Evolutionary conservation across 2,888 invertebrate species (phyloP), one percentile per base, ranked within the genome.

Genomic region (Gnatocerus cornutus): DNA sequence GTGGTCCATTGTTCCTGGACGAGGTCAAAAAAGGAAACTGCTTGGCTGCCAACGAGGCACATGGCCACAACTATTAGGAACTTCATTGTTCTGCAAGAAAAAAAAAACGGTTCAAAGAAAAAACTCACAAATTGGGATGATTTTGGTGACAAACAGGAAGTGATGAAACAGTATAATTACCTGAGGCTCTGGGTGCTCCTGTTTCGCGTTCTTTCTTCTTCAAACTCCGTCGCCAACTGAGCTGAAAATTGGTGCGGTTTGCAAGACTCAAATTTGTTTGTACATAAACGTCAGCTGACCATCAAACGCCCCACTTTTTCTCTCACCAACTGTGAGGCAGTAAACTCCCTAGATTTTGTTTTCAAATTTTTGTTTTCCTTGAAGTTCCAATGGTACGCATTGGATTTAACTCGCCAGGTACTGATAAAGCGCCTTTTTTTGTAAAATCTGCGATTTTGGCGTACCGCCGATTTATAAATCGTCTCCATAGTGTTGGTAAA

Each of bases 1-100:
- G 83, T 67, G 39, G 73, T 74, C 85, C 85, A 85, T 83, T 85
- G 81, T 82, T 85, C 85, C 64, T 82, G 78, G 8, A 94, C 87
- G 71, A 95, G 87, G 78, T 95, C 93, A 74, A 89, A 86, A 79
- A 92, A 90, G 66, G 92, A 91, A 52, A 94, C 88, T 3, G 93
- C 92, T 58, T 89, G 88, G 30, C 87, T 87, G 33, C 78, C 78
- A 1, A 89, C 89, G 77, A 90, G 79, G 75, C 89, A 77, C 50
- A 85, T 78, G 66, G 83, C 76, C n/a, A 88, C 76, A 43, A 87
- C 68, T 39, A 88, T 27, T 13, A 88, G 61, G 37, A 85, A 55
- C 76, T 85, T 84, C 87, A 87, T 87, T 66, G 29, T 62, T 64
- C 69, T 70, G 43, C n/a, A n/a, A 10, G 69, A 72, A 63, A 55